Conservation (phyloP, 2,888 invertebrate species). For the Apoderus coryli region DNA sequence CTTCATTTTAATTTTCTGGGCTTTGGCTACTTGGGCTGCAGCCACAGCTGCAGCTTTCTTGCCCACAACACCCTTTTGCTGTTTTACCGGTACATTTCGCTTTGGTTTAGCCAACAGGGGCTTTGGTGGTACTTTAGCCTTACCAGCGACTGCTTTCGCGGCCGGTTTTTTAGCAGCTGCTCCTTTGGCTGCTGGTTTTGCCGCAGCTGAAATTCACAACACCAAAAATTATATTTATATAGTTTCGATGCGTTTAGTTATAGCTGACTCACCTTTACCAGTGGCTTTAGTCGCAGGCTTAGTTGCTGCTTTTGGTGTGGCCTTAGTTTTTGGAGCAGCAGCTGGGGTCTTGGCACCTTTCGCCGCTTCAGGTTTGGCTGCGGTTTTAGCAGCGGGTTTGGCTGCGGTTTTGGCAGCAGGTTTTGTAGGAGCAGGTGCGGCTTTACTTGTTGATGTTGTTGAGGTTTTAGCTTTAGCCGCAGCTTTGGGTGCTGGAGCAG, state of each 20-base stretch:
- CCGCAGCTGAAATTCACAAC: constrained; percentile 23
- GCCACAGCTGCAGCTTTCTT: constrained; percentile 28
- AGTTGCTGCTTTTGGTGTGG: constrained; percentile 38
- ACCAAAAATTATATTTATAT: too few relatives aligned
- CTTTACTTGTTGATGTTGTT: constrained; percentile 16
- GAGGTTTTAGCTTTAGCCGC: constrained; percentile 31
- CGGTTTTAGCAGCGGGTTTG: constrained; percentile 17
- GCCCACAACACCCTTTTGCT: constrained; percentile 40
- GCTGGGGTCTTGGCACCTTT: constrained; percentile 16
- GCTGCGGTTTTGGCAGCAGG: constrained; percentile 17
- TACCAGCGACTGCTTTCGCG: constrained; percentile 26
- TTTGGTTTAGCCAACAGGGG: constrained; percentile 38
- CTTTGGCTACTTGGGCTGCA: constrained; percentile 49
- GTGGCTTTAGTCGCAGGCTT: constrained; percentile 22
- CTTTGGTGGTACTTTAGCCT: constrained; percentile 28
- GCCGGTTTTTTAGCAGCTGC: constrained; percentile 24
- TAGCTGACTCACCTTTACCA: not conserved
- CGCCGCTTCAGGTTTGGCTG: constrained; percentile 24
- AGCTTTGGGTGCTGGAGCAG: constrained; percentile 30
- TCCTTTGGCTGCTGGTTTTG: constrained; percentile 22
- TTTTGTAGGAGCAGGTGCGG: constrained; percentile 19
- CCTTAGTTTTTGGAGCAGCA: constrained; percentile 29
- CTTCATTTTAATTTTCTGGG: constrained; percentile 75
- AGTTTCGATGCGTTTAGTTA: too few relatives aligned
- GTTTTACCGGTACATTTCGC: constrained; percentile 38